Conservation (phyloP, 2,797 vertebrate species). For the Rousettus madagascariensis region DNA sequence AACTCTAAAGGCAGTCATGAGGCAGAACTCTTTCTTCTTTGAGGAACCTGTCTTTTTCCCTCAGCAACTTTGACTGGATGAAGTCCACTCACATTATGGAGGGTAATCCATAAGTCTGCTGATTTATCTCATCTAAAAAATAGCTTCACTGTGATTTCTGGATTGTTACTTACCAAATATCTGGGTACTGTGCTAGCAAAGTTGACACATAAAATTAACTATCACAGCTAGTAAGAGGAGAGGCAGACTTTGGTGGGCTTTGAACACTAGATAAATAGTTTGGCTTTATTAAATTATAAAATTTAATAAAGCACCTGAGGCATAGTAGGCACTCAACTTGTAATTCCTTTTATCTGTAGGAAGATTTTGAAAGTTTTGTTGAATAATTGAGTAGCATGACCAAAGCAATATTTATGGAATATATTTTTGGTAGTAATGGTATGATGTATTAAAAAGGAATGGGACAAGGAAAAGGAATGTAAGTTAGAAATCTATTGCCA, state of each 20-base stretch:
- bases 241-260: background rate
- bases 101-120: background rate
- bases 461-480: background rate
- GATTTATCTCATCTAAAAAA: background rate
- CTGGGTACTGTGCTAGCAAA: background rate
- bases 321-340: background rate
- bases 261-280: background rate
- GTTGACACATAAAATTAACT: background rate
- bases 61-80: background rate
- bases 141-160: background rate
- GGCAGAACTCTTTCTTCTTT: background rate
- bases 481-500: background rate
- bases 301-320: background rate
- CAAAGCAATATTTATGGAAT: background rate
- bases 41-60: background rate
- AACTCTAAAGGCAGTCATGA: background rate
- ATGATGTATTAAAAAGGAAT: background rate
- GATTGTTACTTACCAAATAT: background rate
- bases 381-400: background rate
- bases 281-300: background rate
- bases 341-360: background rate
- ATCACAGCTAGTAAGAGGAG: background rate
- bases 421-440: background rate
- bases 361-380: background rate
- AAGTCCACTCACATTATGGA: background rate